Percentiles rank a stretch among this genome's conserved stretches.
Evolutionary conservation across 1,140 invertebrate species (phyloP).

Genomic region (Drosophila ogumai): DNA sequence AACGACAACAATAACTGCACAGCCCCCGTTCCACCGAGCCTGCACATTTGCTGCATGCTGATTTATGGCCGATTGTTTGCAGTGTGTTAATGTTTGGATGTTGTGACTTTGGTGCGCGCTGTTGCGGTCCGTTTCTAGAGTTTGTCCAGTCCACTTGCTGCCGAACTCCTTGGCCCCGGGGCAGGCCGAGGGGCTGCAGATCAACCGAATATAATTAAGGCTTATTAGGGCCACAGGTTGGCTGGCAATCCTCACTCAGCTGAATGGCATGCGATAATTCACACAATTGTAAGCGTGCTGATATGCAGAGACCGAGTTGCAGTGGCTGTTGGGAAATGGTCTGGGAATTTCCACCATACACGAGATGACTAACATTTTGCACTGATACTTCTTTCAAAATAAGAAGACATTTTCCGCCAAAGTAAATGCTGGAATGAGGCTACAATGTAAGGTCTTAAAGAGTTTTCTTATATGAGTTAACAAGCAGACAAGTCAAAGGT

Average conservation of each 20-base stretch:
- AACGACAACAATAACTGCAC: constrained; percentile 81
- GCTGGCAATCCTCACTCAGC: constrained; percentile 22
- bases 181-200: constrained; percentile 40
- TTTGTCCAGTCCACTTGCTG: constrained; percentile 16
- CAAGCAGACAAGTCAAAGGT: not conserved
- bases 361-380: not conserved
- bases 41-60: constrained; percentile 66
- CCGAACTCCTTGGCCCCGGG: constrained; percentile 17
- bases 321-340: constrained; percentile 24
- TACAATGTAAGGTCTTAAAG: not conserved
- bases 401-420: not conserved
- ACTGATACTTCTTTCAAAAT: not conserved
- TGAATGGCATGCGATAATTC: constrained; percentile 60
- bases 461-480: not conserved
- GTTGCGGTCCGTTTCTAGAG: constrained; percentile 39
- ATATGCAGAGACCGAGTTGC: constrained; percentile 7
- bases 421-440: not conserved
- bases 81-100: constrained; percentile 40
- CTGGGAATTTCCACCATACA: constrained; percentile 26
- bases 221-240: constrained; percentile 58
- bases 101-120: constrained; percentile 39
- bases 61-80: constrained; percentile 77
- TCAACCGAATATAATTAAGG: constrained; percentile 70
- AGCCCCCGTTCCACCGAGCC: constrained; percentile 2
- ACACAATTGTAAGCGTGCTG: constrained; percentile 62